Evolutionary conservation across 1,140 invertebrate species (phyloP).

Genomic region (Holotrichia oblita): DNA sequence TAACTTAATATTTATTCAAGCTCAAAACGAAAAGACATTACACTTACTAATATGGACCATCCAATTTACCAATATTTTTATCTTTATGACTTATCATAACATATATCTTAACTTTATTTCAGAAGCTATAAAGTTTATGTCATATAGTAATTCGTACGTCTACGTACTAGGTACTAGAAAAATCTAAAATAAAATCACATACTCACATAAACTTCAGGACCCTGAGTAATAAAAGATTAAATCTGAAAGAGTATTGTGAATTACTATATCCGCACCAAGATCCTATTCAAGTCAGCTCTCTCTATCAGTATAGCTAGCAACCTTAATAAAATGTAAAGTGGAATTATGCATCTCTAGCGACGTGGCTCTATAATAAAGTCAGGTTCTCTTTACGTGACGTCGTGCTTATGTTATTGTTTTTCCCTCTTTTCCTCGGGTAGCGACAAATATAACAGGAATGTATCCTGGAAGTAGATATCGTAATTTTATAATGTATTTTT

Average conservation of each 20-base stretch:
- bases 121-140: slow-evolving; percentile 2
- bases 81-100: background rate
- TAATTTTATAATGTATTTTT: no score
- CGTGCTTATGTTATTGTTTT: no score
- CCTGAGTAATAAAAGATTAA: slow-evolving; percentile 1
- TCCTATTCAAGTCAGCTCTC: background rate
- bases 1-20: background rate
- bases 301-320: background rate
- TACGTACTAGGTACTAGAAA: slow-evolving; percentile 3
- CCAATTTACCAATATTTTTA: slow-evolving; percentile 5
- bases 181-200: slow-evolving; percentile 13
- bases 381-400: no score
- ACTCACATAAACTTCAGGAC: background rate
- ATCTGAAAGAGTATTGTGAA: slow-evolving; percentile 16
- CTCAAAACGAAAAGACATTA: background rate
- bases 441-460: no score
- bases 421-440: no score
- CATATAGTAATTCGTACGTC: slow-evolving; percentile 11
- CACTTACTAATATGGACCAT: background rate
- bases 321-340: slow-evolving; percentile 1
- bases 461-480: no score
- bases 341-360: background rate
- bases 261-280: background rate
- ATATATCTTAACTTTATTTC: slow-evolving; percentile 6
- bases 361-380: background rate